Evolutionary conservation across 2,113 vertebrate genomes (phyloP), one percentile per base, ranked within the genome.

Genomic region (Tenrec ecaudatus): DNA sequence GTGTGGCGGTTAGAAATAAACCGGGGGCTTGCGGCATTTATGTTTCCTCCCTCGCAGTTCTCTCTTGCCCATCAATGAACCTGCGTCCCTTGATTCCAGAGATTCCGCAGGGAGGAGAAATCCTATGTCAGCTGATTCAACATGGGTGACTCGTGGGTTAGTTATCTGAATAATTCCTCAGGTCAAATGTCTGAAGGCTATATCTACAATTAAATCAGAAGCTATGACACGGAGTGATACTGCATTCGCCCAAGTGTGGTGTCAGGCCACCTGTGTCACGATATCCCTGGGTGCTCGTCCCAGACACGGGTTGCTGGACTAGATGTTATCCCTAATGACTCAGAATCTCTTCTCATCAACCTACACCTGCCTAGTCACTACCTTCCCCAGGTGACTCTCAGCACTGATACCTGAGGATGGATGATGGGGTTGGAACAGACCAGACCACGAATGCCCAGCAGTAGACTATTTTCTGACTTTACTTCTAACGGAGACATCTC

Each of bases 341-440:
- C 16, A 7, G 11, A 11, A 0, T 8, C 0, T 36, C 4, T 9
- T 8, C 2, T 3, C 0, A 0, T 29, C 43, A 19, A 6, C 25
- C 33, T 40, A 23, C 43, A 31, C 38, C 16, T 76, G 3, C 9
- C 60, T 17, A 1, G 0, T n/a, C 17, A 25, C 17, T 15, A 19
- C 17, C 38, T 33, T 68, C 20, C 17, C 11, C 17, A 10, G 22
- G 10, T 27, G 43, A 40, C 9, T 80, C 25, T 60, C 3, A 4
- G 36, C 20, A 17, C 1, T 69, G 43, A 66, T 73, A 15, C 47
- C 66, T 69, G 27, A 62, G 33, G 73, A 47, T 1, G 62, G 11
- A 77, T 29, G 5, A 68, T 58, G 20, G 0, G 15, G 1, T 33
- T 53, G 58, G 64, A 80, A 23, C 20, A n/a, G 0, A 23, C 16